These are phyloP conservation scores for Anarrhichthys ocellatus DNA, from an alignment of 2,113 vertebrate genomes.

Conservation along the genomic window DNA sequence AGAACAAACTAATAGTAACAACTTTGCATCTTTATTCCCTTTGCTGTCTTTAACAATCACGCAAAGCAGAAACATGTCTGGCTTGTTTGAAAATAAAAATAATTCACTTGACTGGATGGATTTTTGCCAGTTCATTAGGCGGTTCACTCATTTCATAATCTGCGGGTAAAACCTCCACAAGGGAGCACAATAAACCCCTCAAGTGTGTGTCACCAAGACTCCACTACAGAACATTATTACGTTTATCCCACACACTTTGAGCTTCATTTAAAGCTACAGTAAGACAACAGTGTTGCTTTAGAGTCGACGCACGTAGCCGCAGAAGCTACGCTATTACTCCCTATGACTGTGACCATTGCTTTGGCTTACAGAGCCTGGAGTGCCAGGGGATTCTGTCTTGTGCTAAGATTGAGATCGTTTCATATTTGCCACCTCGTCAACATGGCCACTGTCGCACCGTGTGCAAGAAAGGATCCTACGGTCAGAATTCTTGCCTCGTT, in stretches of 20 bases:
- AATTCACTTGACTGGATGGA: not conserved
- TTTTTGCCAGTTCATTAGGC: slow-evolving; percentile 14
- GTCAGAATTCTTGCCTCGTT: not conserved
- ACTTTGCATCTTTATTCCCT: not conserved
- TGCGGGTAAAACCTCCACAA: slow-evolving; percentile 1
- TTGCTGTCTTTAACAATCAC: not conserved
- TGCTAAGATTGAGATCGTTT: not conserved
- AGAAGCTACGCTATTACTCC: not conserved
- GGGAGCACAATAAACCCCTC: not conserved
- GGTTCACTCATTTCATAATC: not conserved
- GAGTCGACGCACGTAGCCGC: not conserved
- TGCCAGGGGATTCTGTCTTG: not conserved
- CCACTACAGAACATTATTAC: not conserved
- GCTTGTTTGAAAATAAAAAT: not conserved
- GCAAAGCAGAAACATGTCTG: not conserved
- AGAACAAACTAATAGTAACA: not conserved
- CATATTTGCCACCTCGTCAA: not conserved
- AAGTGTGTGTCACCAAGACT: not conserved
- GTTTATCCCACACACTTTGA: not conserved
- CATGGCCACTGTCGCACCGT: not conserved
- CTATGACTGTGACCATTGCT: too few species aligned
- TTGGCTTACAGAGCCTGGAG: not conserved
- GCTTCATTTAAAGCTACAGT: not conserved
- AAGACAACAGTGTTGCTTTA: not conserved
- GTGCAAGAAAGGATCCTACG: not conserved